Evolutionary conservation across 92 coral and sea anemone genomes (phyloP), one percentile per base, ranked within the genome.

Genomic region (Chrysogorgia sp.): DNA sequence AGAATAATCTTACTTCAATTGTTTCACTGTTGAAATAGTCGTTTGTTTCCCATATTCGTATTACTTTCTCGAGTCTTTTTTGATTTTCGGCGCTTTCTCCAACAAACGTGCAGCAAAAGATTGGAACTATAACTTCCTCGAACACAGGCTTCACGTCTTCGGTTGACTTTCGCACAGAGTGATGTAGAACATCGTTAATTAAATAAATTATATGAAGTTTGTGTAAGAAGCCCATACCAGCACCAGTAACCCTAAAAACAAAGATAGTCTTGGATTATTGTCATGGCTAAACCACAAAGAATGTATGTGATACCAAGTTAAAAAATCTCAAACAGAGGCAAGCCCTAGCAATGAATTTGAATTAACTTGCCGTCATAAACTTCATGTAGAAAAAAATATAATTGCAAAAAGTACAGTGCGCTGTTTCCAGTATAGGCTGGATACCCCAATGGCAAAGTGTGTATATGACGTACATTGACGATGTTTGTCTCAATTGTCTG

Each of bases 171-270:
- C 98, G 87, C 17, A 88, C 92, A 31, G 90, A 79, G 62, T 93
- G 91, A 63, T 93, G 98, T 7, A 87, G 88, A 32, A 91, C 87
- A 34, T 93, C 98, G 71, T 93, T 93, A 74, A 93, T 71, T 52
- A 93, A 82, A 79, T 93, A 93, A n/a, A 93, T 88, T 2, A 88
- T 83, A 48, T 93, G 96, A 30, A 93, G 98, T 64, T 93, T 93
- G 88, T 93, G 91, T 34, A 77, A 84, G 71, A 93, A 93, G 68
- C 84, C 87, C 90, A 93, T 84, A 3, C 91, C 96, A 69, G 96
- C 93, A 29, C 83, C 91, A 10, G 92, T 79, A 23, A 89, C 89
- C 85, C 98, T 93, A 69, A 3, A 22, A 55, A 52, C 22, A 19
- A 40, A 40, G 25, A 49, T 30, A 0, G n/a, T n/a, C n/a, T n/a